Base-by-base conservation (phyloP, 1,140 invertebrate species). In the Marisa cornuarietis region DNA sequence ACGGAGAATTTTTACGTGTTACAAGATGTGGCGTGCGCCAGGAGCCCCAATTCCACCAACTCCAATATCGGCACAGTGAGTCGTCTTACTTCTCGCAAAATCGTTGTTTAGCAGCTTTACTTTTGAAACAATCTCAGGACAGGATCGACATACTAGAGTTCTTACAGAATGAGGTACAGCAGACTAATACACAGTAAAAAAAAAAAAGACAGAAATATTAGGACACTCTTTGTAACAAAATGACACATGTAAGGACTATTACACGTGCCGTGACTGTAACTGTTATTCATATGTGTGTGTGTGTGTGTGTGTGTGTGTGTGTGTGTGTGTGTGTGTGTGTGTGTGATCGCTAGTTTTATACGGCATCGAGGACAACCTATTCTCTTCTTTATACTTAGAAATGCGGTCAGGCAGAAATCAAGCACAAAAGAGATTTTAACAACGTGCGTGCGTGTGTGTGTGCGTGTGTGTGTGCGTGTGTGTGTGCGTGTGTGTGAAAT, bases 11-110 rank as follows among this genome's bases (percentile, higher is more conserved):
- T 76, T 63, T 61, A 61, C 75, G 66, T 49, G 0, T 10, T 76
- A 7, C 10, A 51, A 26, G 75, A 76, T 31, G 16, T 9, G 20
- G 42, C 13, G 5, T 76, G 75, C n/a, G 58, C 52, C 62, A 10
- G 49, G 62, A 42, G 24, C 18, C 75, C 75, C 22, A 66, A 65
- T 42, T 24, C 75, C 22, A 76, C 31, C 24, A 76, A 76, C 42
- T 76, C 75, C 61, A 22, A 66, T 31, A 66, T 76, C 42, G 75
- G 66, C 16, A 65, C 13, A 42, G 75, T 76, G 62, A 76, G 31
- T 42, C 0, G 20, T 20, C 20, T 49, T 7, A 16, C 22, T 14
- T 13, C 14, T 71, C 31, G 3, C 31, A 42, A 42, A 2, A 42
- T 6, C 6, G 31, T 42, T n/a, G 31, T 42, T 42, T 6, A 42